These are phyloP conservation scores for Dallia pectoralis DNA, from an alignment of 2,797 vertebrate species.

Conservation along the genomic window DNA sequence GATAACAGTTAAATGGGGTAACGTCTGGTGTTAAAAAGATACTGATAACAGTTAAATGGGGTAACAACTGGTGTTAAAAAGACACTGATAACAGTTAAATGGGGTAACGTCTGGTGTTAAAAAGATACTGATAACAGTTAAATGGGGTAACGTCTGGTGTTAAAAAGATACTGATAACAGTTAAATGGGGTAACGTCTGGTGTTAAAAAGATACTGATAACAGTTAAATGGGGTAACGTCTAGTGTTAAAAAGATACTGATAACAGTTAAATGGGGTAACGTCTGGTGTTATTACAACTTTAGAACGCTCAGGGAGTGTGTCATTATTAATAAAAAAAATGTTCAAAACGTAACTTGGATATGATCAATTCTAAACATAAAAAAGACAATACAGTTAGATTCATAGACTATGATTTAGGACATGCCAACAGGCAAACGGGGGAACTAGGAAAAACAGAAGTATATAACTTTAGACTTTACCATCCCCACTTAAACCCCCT, in stretches of 20 bases:
- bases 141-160: background rate
- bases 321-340: background rate
- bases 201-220: slow-evolving; percentile 1
- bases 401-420: background rate
- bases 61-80: too few relatives aligned
- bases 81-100: too few relatives aligned
- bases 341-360: background rate
- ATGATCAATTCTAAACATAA: background rate
- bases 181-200: background rate
- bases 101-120: too few relatives aligned
- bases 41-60: too few relatives aligned
- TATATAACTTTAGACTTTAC: slow-evolving; percentile 78
- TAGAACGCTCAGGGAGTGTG: background rate
- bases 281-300: background rate
- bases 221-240: background rate
- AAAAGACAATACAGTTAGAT: background rate
- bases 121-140: background rate
- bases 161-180: background rate
- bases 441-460: slow-evolving; percentile 18
- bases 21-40: too few relatives aligned
- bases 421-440: background rate
- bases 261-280: background rate
- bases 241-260: background rate
- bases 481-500: slow-evolving; percentile 92
- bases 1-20: too few relatives aligned